Percentiles rank a stretch among this genome's conserved stretches.
phyloP scores from a whole-genome alignment of 2,797 vertebrate species.

The Microctenopoma steveboyesi region DNA sequence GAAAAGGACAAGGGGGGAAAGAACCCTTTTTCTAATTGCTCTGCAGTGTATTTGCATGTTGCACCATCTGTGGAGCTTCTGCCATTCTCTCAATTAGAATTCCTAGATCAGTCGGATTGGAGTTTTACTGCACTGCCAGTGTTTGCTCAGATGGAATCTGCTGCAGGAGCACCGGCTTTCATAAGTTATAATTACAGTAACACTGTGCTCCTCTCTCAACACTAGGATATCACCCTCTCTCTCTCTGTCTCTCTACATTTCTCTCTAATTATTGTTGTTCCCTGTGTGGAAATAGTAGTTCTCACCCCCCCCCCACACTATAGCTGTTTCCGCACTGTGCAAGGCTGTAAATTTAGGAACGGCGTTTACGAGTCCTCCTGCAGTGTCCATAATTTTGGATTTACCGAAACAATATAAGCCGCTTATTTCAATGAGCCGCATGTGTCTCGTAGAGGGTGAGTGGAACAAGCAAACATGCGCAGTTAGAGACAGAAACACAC shows the following conservation, averaged over 20 bases:
- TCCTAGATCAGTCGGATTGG: conserved; percentile 65
- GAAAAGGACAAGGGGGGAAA: conserved; percentile 12
- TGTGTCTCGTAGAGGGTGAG: conserved; percentile 23
- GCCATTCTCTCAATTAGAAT: conserved; percentile 72
- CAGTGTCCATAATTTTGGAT: conserved; percentile 71
- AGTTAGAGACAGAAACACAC: conserved; percentile 16
- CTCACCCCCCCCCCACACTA: conserved; percentile 51
- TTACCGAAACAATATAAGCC: conserved; percentile 72
- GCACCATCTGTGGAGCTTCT: conserved; percentile 76
- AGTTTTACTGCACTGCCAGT: conserved; percentile 54
- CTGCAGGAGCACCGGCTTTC: conserved; percentile 56
- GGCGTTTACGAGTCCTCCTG: conserved; percentile 62
- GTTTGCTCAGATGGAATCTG: conserved; percentile 70
- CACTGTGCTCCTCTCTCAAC: conserved; percentile 51
- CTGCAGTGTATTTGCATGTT: conserved; percentile 66
- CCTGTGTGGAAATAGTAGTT: conserved; percentile 66
- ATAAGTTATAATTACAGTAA: conserved; percentile 75
- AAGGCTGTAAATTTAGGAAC: conserved; percentile 69
- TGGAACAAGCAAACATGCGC: conserved; percentile 14
- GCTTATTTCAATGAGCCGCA: conserved; percentile 56
- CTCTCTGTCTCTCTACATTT: conserved; percentile 45
- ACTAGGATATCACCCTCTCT: conserved; percentile 31
- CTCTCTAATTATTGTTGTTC: conserved; percentile 71
- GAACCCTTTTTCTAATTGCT: conserved; percentile 65
- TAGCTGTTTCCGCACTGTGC: conserved; percentile 54